A percentile compares a stretch with the other conserved stretches of the same genome.
These are phyloP conservation scores for Lordiphosa fenestrarum DNA, from an alignment of 2,888 invertebrate genomes.

Conservation along the genomic window DNA sequence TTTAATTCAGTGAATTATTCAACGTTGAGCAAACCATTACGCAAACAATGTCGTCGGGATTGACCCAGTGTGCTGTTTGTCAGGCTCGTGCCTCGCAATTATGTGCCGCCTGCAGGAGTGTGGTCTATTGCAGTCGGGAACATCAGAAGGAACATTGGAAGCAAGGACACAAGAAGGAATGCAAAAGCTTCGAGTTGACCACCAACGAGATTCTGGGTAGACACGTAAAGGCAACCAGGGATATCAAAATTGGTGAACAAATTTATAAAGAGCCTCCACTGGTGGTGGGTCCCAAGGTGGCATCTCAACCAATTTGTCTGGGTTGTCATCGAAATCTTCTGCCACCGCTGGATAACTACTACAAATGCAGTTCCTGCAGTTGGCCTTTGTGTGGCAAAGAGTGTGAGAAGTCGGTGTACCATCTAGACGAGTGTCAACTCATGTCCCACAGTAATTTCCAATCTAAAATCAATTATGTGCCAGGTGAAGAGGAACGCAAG, in stretches of 20 bases:
- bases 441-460: constrained; percentile 83
- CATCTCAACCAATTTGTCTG: constrained; percentile 83
- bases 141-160: constrained; percentile 88
- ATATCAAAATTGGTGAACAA: constrained; percentile 85
- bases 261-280: constrained; percentile 85
- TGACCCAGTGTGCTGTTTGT: constrained; percentile 83
- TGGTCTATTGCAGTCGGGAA: constrained; percentile 86
- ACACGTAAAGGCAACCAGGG: constrained; percentile 85
- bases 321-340: constrained; percentile 82
- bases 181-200: constrained; percentile 81
- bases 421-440: constrained; percentile 84
- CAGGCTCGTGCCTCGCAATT: constrained; percentile 83
- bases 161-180: constrained; percentile 84
- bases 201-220: constrained; percentile 83
- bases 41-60: constrained; percentile 50
- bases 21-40: constrained; percentile 47
- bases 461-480: constrained; percentile 81
- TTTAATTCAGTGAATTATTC: constrained; percentile 49
- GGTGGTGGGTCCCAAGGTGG: constrained; percentile 85
- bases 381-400: constrained; percentile 86
- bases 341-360: constrained; percentile 80
- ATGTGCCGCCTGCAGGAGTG: constrained; percentile 86
- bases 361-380: constrained; percentile 84
- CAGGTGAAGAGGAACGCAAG: constrained; percentile 73
- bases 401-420: constrained; percentile 83